These are phyloP conservation scores for Enteromius mattozi DNA, from an alignment of 2,797 vertebrate genomes.

Conservation along the genomic window DNA sequence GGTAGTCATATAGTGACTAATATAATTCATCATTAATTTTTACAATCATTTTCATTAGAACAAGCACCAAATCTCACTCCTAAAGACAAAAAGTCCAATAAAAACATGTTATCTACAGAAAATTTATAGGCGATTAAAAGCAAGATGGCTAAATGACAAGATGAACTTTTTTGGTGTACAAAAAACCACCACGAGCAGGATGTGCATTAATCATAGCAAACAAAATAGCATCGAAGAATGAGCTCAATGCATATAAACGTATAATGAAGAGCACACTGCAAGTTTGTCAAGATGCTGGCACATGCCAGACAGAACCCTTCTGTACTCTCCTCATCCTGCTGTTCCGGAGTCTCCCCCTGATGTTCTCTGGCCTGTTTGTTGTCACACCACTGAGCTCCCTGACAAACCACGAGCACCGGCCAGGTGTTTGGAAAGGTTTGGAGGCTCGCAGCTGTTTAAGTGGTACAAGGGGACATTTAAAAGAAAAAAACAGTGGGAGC, in stretches of 20 bases:
- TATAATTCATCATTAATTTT: slow-evolving; percentile 43
- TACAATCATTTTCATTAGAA: slow-evolving; percentile 43
- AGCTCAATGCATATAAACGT: slow-evolving; percentile 9
- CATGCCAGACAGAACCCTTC: slow-evolving; percentile 35
- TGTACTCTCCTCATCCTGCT: slow-evolving; percentile 44
- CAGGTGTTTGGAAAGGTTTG: slow-evolving; percentile 75
- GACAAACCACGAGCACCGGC: slow-evolving; percentile 77
- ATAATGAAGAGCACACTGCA: slow-evolving; percentile 24
- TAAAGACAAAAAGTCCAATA: slow-evolving; percentile 28
- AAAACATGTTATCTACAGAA: slow-evolving; percentile 54
- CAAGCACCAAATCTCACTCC: slow-evolving; percentile 38
- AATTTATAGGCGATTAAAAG: slow-evolving; percentile 52
- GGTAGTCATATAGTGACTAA: slow-evolving; percentile 38
- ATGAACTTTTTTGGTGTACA: slow-evolving; percentile 2
- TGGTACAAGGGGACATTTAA: slow-evolving; percentile 66
- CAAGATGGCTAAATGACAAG: not conserved
- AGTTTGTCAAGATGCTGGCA: slow-evolving; percentile 42
- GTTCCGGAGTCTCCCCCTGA: slow-evolving; percentile 64
- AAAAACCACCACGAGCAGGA: not conserved
- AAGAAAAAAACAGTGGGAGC: slow-evolving; percentile 75
- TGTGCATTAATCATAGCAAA: slow-evolving; percentile 31
- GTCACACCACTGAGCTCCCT: slow-evolving; percentile 79
- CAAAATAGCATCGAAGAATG: slow-evolving; percentile 8
- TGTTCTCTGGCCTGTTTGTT: slow-evolving; percentile 71
- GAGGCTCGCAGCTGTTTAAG: slow-evolving; percentile 82